Percentiles rank a stretch among this genome's conserved stretches.
phyloP scores from a whole-genome alignment of 2,113 vertebrate genomes.

The Synodontis membranacea region DNA sequence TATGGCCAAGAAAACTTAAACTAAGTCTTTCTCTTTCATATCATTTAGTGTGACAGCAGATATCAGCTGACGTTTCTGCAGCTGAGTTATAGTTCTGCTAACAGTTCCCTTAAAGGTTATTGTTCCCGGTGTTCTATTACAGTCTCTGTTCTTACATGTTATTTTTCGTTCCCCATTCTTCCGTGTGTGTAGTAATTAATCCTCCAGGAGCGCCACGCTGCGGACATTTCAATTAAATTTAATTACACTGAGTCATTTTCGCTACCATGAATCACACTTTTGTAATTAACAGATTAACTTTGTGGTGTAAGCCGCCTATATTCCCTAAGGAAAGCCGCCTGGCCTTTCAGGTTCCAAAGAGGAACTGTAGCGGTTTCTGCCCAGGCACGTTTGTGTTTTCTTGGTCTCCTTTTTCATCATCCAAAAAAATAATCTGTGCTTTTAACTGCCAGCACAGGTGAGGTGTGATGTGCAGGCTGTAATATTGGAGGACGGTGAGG shows the following conservation, averaged over 20 bases:
- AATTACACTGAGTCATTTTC: slow-evolving; percentile 50
- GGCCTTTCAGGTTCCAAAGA: slow-evolving; percentile 30
- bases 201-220: slow-evolving; percentile 24
- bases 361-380: slow-evolving; percentile 16
- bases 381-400: slow-evolving; percentile 9
- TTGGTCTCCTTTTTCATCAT: slow-evolving; percentile 16
- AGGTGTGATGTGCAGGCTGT: slow-evolving; percentile 12
- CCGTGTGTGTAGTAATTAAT: slow-evolving; percentile 35
- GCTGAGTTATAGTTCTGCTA: slow-evolving; percentile 14
- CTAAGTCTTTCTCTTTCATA: slow-evolving; percentile 3
- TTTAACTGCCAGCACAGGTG: slow-evolving; percentile 12
- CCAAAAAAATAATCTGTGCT: background rate
- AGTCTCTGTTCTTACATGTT: slow-evolving; percentile 28
- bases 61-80: slow-evolving; percentile 13
- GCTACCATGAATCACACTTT: slow-evolving; percentile 39
- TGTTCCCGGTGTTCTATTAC: slow-evolving; percentile 8
- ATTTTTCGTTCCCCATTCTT: slow-evolving; percentile 15
- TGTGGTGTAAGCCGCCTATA: slow-evolving; percentile 15
- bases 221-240: slow-evolving; percentile 53
- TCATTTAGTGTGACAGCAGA: slow-evolving; percentile 9
- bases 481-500: slow-evolving; percentile 19
- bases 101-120: slow-evolving; percentile 37
- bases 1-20: background rate
- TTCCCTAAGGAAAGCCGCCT: slow-evolving; percentile 28
- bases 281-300: slow-evolving; percentile 50